Evolutionary conservation across 2,113 vertebrate species (phyloP).

Genomic region (Lophochroa leadbeateri): DNA sequence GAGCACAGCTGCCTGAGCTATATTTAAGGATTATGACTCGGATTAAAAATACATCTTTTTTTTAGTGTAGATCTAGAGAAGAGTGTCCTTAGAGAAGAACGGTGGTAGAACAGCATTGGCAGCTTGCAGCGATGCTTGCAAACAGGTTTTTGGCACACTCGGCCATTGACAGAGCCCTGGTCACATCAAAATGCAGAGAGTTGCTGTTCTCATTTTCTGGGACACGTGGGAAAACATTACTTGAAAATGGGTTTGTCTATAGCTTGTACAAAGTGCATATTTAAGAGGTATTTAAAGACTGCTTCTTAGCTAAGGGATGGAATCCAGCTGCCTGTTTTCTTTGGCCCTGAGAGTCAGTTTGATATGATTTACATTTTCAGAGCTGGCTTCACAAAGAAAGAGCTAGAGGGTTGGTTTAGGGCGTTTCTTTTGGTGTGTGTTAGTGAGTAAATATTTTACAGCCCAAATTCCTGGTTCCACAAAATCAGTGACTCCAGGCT

Average conservation of each 20-base stretch:
- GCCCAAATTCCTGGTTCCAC: not conserved
- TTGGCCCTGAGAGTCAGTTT: constrained; percentile 23
- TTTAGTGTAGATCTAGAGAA: not conserved
- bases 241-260: constrained; percentile 1
- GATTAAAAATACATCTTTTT: not conserved
- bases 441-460: constrained; percentile 47
- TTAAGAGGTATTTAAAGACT: constrained; percentile 2
- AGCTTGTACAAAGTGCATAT: not conserved
- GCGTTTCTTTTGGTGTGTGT: not conserved
- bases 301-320: constrained; percentile 24
- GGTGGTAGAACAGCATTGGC: not conserved
- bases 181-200: not conserved
- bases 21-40: not conserved
- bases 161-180: not conserved
- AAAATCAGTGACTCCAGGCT: constrained; percentile 15
- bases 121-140: not conserved
- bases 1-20: not conserved
- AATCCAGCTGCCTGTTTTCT: constrained; percentile 61
- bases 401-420: not conserved
- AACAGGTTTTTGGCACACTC: not conserved
- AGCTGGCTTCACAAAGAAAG: constrained; percentile 1
- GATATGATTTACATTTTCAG: constrained; percentile 39
- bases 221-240: not conserved
- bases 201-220: not conserved
- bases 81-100: not conserved